Evolutionary conservation across 2,797 vertebrate species (phyloP).

Genomic region (Salarias fasciatus): DNA sequence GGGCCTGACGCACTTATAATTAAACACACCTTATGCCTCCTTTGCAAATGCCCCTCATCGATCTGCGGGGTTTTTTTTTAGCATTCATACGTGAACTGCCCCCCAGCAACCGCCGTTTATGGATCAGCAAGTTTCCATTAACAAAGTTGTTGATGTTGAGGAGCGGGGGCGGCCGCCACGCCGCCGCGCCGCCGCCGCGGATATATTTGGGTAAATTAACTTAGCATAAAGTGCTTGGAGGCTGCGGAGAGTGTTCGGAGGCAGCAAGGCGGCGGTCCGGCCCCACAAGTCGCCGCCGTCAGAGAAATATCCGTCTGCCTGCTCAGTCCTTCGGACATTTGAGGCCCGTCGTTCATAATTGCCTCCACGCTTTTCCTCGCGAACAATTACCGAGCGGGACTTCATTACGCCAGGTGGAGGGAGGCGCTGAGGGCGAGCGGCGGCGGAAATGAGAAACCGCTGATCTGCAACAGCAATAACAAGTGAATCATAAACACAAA

Average conservation of each 20-base stretch:
- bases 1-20: slow-evolving; percentile 91
- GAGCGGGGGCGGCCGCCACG: slow-evolving; percentile 44
- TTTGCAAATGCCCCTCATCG: slow-evolving; percentile 98
- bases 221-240: slow-evolving; percentile 85
- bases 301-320: no score
- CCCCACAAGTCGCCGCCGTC: slow-evolving; percentile 78
- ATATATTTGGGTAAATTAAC: slow-evolving; percentile 92
- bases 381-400: slow-evolving; percentile 31
- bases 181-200: slow-evolving; percentile 66
- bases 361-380: slow-evolving; percentile 25
- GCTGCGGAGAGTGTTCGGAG: slow-evolving; percentile 68
- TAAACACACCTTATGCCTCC: slow-evolving; percentile 94
- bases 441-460: slow-evolving; percentile 81
- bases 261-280: slow-evolving; percentile 59
- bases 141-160: slow-evolving; percentile 88
- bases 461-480: slow-evolving; percentile 87
- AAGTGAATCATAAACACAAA: slow-evolving; percentile 89
- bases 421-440: slow-evolving; percentile 83
- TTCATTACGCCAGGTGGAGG: slow-evolving; percentile 57
- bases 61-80: slow-evolving; percentile 90
- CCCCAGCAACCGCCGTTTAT: slow-evolving; percentile 88
- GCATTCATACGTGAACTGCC: slow-evolving; percentile 91
- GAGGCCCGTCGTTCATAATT: slow-evolving; percentile 46
- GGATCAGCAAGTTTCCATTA: slow-evolving; percentile 99
- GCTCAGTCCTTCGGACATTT: slow-evolving; percentile 18